These are phyloP conservation scores for Calephelis nemesis DNA, from an alignment of 1,140 invertebrate genomes.

Conservation along the genomic window DNA sequence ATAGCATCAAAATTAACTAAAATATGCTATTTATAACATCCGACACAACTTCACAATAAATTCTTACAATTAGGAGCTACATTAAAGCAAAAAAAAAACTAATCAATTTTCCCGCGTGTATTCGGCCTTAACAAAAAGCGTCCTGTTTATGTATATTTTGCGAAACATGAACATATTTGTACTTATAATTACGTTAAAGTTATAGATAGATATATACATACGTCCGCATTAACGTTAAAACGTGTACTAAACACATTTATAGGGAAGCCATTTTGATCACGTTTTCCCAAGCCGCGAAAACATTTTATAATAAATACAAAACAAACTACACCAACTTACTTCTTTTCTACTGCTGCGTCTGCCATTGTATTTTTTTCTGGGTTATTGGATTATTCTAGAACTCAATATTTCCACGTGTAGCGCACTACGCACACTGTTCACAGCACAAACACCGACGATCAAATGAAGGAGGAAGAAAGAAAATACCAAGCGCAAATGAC, in stretches of 20 bases:
- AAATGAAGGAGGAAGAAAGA: constrained; percentile 74
- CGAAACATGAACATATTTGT: background rate
- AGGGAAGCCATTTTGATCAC: constrained; percentile 79
- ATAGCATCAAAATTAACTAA: constrained; percentile 1
- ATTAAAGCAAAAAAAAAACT: constrained; percentile 13
- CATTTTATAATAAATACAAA: constrained; percentile 25
- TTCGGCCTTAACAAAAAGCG: constrained; percentile 38
- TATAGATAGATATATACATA: background rate
- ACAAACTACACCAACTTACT: constrained; percentile 58
- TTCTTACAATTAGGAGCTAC: constrained; percentile 1
- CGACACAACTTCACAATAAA: constrained; percentile 2
- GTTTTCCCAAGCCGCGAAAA: constrained; percentile 69
- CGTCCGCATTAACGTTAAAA: background rate
- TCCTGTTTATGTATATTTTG: background rate
- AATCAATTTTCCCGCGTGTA: constrained; percentile 68
- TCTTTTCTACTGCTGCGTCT: constrained; percentile 76
- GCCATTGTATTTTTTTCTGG: constrained; percentile 52
- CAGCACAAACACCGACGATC: constrained; percentile 71
- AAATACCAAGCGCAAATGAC: constrained; percentile 47
- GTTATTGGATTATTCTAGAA: constrained; percentile 21
- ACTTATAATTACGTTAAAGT: background rate
- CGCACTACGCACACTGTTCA: constrained; percentile 69
- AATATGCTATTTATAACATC: background rate
- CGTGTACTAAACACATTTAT: constrained; percentile 29
- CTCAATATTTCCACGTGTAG: constrained; percentile 54